Base-by-base conservation (phyloP, 1,140 invertebrate genomes). In the Diorhabda sublineata region DNA sequence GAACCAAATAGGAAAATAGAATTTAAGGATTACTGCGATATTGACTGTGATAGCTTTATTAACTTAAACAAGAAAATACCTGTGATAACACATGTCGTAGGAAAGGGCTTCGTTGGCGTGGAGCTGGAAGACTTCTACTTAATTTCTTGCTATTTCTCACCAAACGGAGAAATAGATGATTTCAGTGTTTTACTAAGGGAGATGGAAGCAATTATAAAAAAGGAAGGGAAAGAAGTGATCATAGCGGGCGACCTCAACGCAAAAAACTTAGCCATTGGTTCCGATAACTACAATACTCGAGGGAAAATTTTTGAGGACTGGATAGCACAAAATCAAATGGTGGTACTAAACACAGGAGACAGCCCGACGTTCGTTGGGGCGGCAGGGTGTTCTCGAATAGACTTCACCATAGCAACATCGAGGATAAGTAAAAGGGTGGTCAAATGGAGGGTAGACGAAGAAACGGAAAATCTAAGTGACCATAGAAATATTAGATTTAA, bases 111-210 rank as follows among this genome's bases (percentile, higher is more conserved):
- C n/a, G 52, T 56, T n/a, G 6, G 6, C 52, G 52, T 56, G n/a
- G 52, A 56, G 6, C 52, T 56, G 52, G 52, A n/a, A n/a, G 6
- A 7, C n/a, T 56, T 6, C n/a, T 6, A 7, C 52, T 6, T 56
- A 7, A 56, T 56, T 56, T 56, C 52, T 7, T 56, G 52, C n/a
- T 56, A 56, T n/a, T 56, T 56, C n/a, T 56, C 52, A n/a, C 52
- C 52, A 56, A 56, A 56, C 52, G 52, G 52, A 7, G 6, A 7
- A n/a, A n/a, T 7, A 6, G 52, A 56, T 7, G 52, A 56, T 56
- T 56, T 56, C n/a, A n/a, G n/a, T n/a, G 52, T 7, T 7, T n/a
- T 56, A 7, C 52, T 56, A 7, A 6, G n/a, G 52, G 52, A 56
- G 6, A 56, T 56, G 52, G 6, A 56, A n/a, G 2, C 6, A 7